Evolutionary conservation across 2,113 vertebrate genomes (phyloP), one percentile per base, ranked within the genome.

Genomic region (Vulpes lagopus): DNA sequence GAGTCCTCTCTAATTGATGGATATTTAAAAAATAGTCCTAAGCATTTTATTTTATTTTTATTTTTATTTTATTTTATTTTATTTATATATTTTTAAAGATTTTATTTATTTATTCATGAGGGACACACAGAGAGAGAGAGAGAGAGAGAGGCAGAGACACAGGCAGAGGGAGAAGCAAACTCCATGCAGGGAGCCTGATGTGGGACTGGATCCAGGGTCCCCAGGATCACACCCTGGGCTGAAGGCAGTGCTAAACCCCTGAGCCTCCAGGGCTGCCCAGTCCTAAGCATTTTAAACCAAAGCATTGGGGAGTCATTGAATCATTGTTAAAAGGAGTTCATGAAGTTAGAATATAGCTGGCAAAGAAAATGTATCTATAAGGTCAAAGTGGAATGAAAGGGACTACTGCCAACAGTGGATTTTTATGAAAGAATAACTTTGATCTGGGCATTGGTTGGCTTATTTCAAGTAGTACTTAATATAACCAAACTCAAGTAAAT

Each of bases 11-110:
- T 90, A 90, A 84, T 84, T 71, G 87, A 67, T 78, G 65, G 85
- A n/a, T 86, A 82, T 82, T 95, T 95, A 85, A 95, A 96, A 43
- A 95, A 73, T 9, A 71, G 8, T 87, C 55, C 51, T 94, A 74
- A 94, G 83, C 91, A 49, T 55, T 84, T 94, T 89, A 94, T 43
- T 43, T 43, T 43, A 49, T 55, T 84, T 84, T 94, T 89, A 94
- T 43, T 35, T 38, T 38, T 38, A 38, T 43, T 43, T 43, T 43
- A 43, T 43, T 43, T 43, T 43, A 43, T 43, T 7, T 43, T 43
- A 43, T 43, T 43, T 43, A 43, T 43, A 43, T 43, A 43, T 43
- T 43, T 43, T 43, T 43, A 43, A 43, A 43, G 6, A 43, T 43
- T 43, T 43, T 43, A 43, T 43, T 43, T 43, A 43, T 43, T 43